Conservation (phyloP, 2,113 vertebrate genomes). For the Ptychochromis oligacanthus region DNA sequence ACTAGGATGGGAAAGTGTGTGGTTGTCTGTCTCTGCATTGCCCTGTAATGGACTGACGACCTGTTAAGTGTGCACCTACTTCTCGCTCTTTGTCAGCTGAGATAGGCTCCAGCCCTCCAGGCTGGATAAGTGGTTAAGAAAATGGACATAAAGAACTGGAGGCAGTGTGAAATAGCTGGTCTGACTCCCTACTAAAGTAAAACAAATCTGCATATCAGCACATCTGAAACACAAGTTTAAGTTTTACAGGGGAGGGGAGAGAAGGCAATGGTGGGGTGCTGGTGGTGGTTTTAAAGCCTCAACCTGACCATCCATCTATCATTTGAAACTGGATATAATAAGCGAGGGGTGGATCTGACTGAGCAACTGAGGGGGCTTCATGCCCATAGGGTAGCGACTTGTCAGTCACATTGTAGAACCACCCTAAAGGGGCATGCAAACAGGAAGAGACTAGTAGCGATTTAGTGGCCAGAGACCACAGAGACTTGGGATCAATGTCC, state of each 20-base stretch:
- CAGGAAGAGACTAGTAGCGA: background rate
- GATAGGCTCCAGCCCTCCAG: background rate
- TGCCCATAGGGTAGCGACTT: background rate
- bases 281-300: background rate
- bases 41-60: background rate
- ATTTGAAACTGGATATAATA: background rate
- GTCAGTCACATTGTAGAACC: background rate
- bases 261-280: background rate
- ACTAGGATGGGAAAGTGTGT: background rate
- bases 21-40: fast-evolving
- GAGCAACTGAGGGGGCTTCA: background rate
- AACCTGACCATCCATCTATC: background rate
- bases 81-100: background rate
- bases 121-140: background rate
- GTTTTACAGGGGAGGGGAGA: background rate
- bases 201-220: background rate
- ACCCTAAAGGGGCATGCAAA: background rate
- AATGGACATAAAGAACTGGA: background rate
- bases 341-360: background rate
- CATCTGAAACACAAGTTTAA: fast-evolving
- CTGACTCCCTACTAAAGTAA: background rate
- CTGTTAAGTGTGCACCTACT: background rate
- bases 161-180: background rate
- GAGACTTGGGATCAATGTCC: background rate
- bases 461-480: too few relatives aligned